A percentile compares a stretch with the other conserved stretches of the same genome.
Conservation (phyloP, 53 echinoderm and acorn worm genomes). For the Patiria pectinifera region DNA sequence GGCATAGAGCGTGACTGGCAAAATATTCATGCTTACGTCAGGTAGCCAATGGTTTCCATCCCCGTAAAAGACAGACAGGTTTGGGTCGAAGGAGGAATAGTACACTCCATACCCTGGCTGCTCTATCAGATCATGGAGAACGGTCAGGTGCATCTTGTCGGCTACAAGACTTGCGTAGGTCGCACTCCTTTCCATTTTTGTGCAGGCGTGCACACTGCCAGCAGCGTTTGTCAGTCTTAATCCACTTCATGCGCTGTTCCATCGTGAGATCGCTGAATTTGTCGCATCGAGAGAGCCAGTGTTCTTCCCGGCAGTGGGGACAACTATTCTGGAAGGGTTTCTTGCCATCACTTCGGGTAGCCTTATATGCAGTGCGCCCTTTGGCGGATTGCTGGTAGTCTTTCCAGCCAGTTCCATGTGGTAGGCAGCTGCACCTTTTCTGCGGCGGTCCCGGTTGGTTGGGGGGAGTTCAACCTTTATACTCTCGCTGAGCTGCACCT, state of each 20-base stretch:
- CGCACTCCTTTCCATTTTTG: conserved; percentile 11
- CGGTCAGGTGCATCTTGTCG: conserved; percentile 26
- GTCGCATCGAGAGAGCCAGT: conserved; percentile 26
- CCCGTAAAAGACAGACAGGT: conserved; percentile 1
- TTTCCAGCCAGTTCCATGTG: conserved; percentile 13
- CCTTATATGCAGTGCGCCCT: background rate
- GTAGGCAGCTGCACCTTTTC: conserved; percentile 24
- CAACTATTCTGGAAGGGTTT: conserved; percentile 20
- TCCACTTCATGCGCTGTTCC: conserved; percentile 19
- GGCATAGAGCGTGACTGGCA: conserved; percentile 10
- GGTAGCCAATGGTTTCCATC: conserved; percentile 15
- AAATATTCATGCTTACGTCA: conserved; percentile 31
- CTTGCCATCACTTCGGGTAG: conserved; percentile 17
- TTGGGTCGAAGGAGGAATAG: conserved; percentile 5
- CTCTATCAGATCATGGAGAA: conserved; percentile 12
- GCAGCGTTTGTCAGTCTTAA: conserved; percentile 2
- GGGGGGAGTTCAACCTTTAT: no score
- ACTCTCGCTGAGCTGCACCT: no score
- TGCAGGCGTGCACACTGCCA: no score
- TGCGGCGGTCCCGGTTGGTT: no score
- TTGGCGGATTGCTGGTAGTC: background rate
- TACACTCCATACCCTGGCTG: conserved; percentile 23
- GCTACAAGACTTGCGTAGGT: conserved; percentile 17
- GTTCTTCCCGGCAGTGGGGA: conserved; percentile 10
- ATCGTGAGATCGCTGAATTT: conserved; percentile 19